Conservation (phyloP, 2,113 vertebrate species). For the Pica pica region DNA sequence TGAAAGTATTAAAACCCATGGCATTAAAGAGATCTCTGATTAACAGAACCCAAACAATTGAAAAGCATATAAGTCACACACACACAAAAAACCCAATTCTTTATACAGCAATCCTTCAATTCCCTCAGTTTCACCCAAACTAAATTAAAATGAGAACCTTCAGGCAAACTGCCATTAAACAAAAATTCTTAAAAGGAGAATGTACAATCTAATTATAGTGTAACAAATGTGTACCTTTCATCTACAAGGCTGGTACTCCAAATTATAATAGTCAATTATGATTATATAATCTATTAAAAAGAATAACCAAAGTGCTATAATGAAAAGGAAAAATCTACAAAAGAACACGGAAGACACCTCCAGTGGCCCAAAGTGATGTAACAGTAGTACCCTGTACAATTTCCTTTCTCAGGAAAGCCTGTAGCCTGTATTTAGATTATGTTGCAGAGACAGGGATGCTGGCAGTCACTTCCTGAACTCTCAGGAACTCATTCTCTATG, state of each 20-base stretch:
- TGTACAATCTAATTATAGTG: constrained; percentile 55
- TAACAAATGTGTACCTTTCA: constrained; percentile 65
- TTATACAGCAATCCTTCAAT: background rate
- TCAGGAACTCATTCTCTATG: background rate
- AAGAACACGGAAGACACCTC: constrained; percentile 21
- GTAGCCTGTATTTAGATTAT: background rate
- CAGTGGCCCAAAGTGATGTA: background rate
- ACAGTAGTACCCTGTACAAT: background rate
- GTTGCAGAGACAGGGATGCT: background rate
- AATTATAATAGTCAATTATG: constrained; percentile 55
- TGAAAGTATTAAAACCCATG: background rate
- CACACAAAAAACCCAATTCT: background rate
- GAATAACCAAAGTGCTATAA: constrained; percentile 25
- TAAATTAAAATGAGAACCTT: constrained; percentile 62
- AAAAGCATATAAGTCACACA: background rate
- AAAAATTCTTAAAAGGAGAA: constrained; percentile 56
- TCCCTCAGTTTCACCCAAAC: constrained; percentile 21
- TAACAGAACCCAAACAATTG: constrained; percentile 37
- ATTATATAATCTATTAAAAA: constrained; percentile 51
- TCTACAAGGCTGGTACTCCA: constrained; percentile 28
- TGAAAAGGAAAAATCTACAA: constrained; percentile 20
- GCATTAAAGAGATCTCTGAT: constrained; percentile 1
- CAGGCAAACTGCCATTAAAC: constrained; percentile 38
- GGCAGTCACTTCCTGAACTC: background rate
- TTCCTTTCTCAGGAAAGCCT: background rate